These are phyloP conservation scores for Coelopa frigida DNA, from an alignment of 1,140 invertebrate genomes.

Conservation along the genomic window DNA sequence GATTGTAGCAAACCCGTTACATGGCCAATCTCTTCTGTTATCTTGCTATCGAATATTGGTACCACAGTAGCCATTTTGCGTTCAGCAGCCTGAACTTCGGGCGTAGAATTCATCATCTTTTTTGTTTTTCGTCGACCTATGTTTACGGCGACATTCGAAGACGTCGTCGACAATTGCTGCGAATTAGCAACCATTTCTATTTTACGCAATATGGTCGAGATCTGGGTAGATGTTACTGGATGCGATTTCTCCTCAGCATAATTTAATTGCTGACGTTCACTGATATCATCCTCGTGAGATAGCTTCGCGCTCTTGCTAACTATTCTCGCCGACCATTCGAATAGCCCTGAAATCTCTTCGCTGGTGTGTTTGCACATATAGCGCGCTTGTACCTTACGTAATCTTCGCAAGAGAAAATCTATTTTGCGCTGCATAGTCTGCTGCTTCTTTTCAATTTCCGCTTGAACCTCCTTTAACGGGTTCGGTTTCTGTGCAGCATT, in stretches of 20 bases:
- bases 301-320: neutral
- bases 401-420: slow-evolving; percentile 62
- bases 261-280: slow-evolving; percentile 5
- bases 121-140: too few species aligned
- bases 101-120: slow-evolving; percentile 2
- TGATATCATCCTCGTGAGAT: neutral
- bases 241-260: slow-evolving; percentile 20
- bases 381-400: slow-evolving; percentile 66
- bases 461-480: slow-evolving; percentile 22
- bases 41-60: slow-evolving; percentile 45
- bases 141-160: slow-evolving; percentile 18
- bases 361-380: slow-evolving; percentile 65
- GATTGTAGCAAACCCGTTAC: slow-evolving; percentile 61
- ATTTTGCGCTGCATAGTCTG: slow-evolving; percentile 57
- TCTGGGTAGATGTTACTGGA: slow-evolving; percentile 28
- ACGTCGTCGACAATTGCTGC: slow-evolving; percentile 21
- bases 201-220: slow-evolving; percentile 32
- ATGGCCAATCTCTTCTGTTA: slow-evolving; percentile 53
- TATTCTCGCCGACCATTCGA: slow-evolving; percentile 59
- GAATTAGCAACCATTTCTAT: slow-evolving; percentile 28
- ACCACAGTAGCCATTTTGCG: slow-evolving; percentile 29
- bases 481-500: slow-evolving; percentile 8
- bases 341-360: slow-evolving; percentile 63
- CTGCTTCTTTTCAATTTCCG: slow-evolving; percentile 48
- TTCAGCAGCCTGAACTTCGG: slow-evolving; percentile 1